Evolutionary conservation across 2,888 invertebrate genomes (phyloP).

Genomic region (Drosophila niveifrons): DNA sequence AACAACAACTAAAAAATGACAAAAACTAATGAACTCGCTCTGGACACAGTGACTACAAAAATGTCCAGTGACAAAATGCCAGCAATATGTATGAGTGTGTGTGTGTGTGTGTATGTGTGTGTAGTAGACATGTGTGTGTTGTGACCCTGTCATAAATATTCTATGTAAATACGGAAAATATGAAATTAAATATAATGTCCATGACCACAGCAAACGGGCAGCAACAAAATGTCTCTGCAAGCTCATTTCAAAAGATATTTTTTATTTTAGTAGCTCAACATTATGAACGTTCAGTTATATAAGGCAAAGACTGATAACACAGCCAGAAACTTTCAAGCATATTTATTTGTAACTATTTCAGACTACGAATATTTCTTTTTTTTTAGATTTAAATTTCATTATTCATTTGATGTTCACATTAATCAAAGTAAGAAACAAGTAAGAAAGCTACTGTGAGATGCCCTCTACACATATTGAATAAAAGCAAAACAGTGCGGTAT

Average conservation of each 20-base stretch:
- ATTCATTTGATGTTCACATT: too few relatives aligned
- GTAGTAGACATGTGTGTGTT: constrained; percentile 1
- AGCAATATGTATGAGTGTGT: constrained; percentile 15
- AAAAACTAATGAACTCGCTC: constrained; percentile 75
- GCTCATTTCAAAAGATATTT: constrained; percentile 5
- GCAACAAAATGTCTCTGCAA: constrained; percentile 7
- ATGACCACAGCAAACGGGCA: constrained; percentile 31
- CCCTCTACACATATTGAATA: too few relatives aligned
- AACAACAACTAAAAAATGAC: constrained; percentile 35
- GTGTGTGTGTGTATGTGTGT: not conserved
- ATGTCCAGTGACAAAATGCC: constrained; percentile 45
- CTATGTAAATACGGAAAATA: constrained; percentile 60
- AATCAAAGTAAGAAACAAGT: too few relatives aligned
- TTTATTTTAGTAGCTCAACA: not conserved
- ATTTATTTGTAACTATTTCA: too few relatives aligned
- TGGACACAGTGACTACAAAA: constrained; percentile 32
- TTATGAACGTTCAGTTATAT: too few relatives aligned
- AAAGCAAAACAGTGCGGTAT: too few relatives aligned
- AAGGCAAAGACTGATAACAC: too few relatives aligned
- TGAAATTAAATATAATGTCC: constrained; percentile 62
- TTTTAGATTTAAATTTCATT: too few relatives aligned
- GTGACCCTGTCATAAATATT: constrained; percentile 45
- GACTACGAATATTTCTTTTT: too few relatives aligned
- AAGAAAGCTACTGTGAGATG: too few relatives aligned
- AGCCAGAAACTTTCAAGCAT: too few relatives aligned